Base-by-base conservation (phyloP, 2,113 vertebrate species). In the Scatophagus argus region DNA sequence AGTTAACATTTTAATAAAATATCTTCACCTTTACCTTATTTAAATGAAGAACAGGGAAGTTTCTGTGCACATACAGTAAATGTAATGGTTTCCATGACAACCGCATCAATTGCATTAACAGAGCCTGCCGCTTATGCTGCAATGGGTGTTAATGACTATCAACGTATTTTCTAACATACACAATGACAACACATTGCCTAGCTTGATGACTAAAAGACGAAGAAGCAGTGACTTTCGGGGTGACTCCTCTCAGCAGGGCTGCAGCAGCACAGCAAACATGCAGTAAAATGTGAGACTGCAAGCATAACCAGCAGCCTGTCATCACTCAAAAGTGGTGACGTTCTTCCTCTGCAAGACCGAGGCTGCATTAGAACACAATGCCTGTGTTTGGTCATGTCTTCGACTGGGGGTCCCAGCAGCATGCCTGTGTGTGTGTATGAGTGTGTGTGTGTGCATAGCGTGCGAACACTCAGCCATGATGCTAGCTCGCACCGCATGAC, bases 391-490 rank as follows among this genome's bases (percentile, higher is more conserved):
- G 78, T 82, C 81, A 78, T 73, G 83, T 64, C 65, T 86, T 65
- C 34, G 6, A 65, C 77, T 36, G 81, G 84, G 83, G 73, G 69
- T 86, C 88, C 70, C 86, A 32, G 16, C 83, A 77, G 88, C 82
- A 71, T 75, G 72, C 60, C 77, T 83, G 13, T 34, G 56, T 46
- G 61, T 39, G 59, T 41, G 52, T 49, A 54, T 62, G 75, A 44
- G 79, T 46, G 70, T 47, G 27, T 38, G 67, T 38, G 54, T 43
- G 51, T 65, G 66, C 46, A 82, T 90, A 84, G 90, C 86, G 91
- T 92, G 91, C 85, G 51, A 92, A 91, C 83, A 69, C 43, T 77
- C 84, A 88, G 86, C 88, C 88, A 80, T 87, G 89, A 91, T 77
- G 64, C 86, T 25, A 58, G 69, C 83, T 79, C 4, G 34, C 72